Evolutionary conservation across 2,888 invertebrate genomes (phyloP).

Genomic region (Drosophila ezoana): DNA sequence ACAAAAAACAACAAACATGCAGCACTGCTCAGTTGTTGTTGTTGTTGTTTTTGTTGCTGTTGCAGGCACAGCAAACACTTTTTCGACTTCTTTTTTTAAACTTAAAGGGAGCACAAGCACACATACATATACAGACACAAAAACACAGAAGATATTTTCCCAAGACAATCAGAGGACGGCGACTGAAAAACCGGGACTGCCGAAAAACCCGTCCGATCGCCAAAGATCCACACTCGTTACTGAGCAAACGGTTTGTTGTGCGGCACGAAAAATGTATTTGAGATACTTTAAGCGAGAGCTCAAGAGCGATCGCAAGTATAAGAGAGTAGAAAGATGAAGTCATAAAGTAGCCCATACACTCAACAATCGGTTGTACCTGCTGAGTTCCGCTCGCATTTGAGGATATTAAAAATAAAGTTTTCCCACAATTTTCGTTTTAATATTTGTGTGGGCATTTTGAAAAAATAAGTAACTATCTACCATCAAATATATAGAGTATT

Average conservation of each 20-base stretch:
- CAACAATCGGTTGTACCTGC: slow-evolving; percentile 9
- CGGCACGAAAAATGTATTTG: slow-evolving; percentile 3
- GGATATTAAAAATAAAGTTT: not conserved
- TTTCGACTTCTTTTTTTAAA: slow-evolving; percentile 74
- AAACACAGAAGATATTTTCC: slow-evolving; percentile 57
- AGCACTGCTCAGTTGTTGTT: slow-evolving; percentile 38
- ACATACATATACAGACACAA: slow-evolving; percentile 23
- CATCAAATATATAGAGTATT: not conserved
- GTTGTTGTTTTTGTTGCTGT: slow-evolving; percentile 43
- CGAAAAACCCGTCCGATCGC: slow-evolving; percentile 59
- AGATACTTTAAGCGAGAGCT: slow-evolving; percentile 18
- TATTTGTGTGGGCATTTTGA: no score
- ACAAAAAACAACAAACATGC: slow-evolving; percentile 60
- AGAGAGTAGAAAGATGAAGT: slow-evolving; percentile 32
- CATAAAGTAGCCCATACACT: slow-evolving; percentile 21
- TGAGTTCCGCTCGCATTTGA: not conserved
- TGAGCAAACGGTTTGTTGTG: slow-evolving; percentile 29
- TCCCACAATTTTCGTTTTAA: not conserved
- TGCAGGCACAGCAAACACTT: slow-evolving; percentile 64
- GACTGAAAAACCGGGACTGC: slow-evolving; percentile 51
- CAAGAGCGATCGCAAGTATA: slow-evolving; percentile 22
- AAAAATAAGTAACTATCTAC: not conserved
- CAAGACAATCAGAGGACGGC: slow-evolving; percentile 61
- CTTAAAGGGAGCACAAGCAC: slow-evolving; percentile 60
- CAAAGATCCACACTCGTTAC: slow-evolving; percentile 63